phyloP scores from a whole-genome alignment of 1,140 invertebrate genomes.

The Papilio machaon region DNA sequence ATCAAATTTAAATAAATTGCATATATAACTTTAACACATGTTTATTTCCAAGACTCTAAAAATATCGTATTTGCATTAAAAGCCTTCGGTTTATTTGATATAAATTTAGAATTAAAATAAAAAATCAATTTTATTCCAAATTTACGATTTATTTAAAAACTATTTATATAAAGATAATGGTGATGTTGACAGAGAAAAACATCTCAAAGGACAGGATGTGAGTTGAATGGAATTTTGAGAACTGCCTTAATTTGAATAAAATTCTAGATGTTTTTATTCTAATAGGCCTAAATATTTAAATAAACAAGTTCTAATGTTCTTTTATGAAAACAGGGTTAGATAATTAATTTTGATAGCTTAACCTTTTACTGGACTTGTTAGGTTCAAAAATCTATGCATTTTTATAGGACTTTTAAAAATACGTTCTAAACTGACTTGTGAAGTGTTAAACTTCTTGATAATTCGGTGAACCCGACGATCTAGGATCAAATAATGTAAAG shows the following conservation, averaged over 20 bases:
- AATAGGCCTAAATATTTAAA: slow-evolving; percentile 8
- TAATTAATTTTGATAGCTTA: not conserved
- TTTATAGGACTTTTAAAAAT: not conserved
- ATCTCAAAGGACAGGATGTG: not conserved
- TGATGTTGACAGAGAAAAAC: not conserved
- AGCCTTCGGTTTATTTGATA: not conserved
- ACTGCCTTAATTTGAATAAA: slow-evolving; percentile 6
- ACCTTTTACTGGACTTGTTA: not conserved
- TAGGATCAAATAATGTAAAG: not conserved
- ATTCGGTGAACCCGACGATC: not conserved
- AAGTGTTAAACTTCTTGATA: not conserved
- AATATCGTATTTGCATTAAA: not conserved
- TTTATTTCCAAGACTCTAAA: not conserved
- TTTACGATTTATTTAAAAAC: not conserved
- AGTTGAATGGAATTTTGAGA: not conserved
- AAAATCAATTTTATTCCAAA: slow-evolving; percentile 9
- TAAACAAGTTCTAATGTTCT: slow-evolving; percentile 10
- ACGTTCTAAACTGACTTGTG: not conserved
- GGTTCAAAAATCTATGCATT: not conserved
- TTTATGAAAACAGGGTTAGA: slow-evolving; percentile 7
- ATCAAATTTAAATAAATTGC: slow-evolving; percentile 2
- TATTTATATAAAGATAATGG: not conserved
- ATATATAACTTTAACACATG: not conserved
- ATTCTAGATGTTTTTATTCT: not conserved
- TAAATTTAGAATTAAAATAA: not conserved